Percentiles rank a stretch among this genome's conserved stretches.
phyloP scores from a whole-genome alignment of 2,888 invertebrate species.

The Diloba caeruleocephala region DNA sequence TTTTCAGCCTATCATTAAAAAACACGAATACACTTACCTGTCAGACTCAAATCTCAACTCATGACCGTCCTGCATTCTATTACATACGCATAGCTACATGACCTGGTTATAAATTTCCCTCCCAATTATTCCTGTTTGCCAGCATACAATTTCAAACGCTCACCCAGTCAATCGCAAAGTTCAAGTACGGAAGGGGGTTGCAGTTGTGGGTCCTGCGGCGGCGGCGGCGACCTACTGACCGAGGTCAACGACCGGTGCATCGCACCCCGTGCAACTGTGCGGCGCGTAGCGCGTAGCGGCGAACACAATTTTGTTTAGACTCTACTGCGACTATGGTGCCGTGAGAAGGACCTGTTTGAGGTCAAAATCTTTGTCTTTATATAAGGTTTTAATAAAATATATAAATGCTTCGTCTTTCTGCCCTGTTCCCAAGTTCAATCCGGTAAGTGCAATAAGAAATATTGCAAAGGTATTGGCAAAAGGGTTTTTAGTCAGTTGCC shows the following conservation, averaged over 20 bases:
- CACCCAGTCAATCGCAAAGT: constrained; percentile 66
- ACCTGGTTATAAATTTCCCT: too few relatives aligned
- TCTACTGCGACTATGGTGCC: constrained; percentile 9
- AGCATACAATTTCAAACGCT: constrained; percentile 13
- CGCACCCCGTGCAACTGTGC: constrained; percentile 45
- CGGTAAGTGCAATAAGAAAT: too few relatives aligned
- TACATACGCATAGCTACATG: too few relatives aligned
- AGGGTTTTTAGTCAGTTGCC: too few relatives aligned
- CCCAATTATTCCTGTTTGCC: too few relatives aligned
- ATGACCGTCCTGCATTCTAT: too few relatives aligned
- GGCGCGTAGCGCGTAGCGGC: constrained; percentile 31
- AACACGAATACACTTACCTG: constrained; percentile 27
- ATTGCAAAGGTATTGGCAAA: too few relatives aligned
- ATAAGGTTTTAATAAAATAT: too few relatives aligned
- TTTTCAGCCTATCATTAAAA: background rate
- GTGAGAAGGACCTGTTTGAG: constrained; percentile 27
- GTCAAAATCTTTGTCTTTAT: constrained; percentile 5
- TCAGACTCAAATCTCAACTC: constrained; percentile 7
- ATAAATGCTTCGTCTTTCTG: too few relatives aligned
- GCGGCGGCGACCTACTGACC: constrained; percentile 81
- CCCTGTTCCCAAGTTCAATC: too few relatives aligned
- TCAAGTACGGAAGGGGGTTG: constrained; percentile 73
- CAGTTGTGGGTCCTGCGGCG: constrained; percentile 66
- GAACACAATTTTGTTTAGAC: constrained; percentile 18
- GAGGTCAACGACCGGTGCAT: constrained; percentile 82